Conservation (phyloP, 1,140 invertebrate species). For the Neomicropteryx cornuta region DNA sequence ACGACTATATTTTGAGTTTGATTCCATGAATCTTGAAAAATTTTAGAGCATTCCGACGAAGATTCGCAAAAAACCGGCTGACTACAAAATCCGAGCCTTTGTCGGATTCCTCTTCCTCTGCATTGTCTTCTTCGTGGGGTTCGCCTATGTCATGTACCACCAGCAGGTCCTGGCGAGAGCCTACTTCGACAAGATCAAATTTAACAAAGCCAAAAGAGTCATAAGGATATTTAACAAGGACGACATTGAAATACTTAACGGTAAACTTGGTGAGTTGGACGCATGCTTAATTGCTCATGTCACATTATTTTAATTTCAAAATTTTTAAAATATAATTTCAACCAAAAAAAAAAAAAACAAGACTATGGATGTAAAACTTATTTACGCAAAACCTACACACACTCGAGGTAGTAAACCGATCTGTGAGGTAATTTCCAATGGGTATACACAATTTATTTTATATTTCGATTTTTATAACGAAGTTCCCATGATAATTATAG, state of each 20-base stretch:
- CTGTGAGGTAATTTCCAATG: background rate
- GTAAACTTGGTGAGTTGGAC: conserved; percentile 52
- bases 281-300: background rate
- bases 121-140: conserved; percentile 68
- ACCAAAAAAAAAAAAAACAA: too few species aligned
- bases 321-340: conserved; percentile 1
- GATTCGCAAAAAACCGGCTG: conserved; percentile 51
- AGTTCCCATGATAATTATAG: too few species aligned
- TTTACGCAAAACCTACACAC: too few species aligned
- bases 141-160: conserved; percentile 73
- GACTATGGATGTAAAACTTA: too few species aligned
- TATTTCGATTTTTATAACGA: conserved; percentile 19
- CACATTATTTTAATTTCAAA: conserved; percentile 2
- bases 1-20: too few species aligned
- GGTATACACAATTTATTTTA: background rate
- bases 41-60: conserved; percentile 38
- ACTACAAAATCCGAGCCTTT: conserved; percentile 68
- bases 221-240: conserved; percentile 60
- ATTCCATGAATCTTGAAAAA: conserved; percentile 1
- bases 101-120: conserved; percentile 69
- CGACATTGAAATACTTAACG: conserved; percentile 59
- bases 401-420: background rate
- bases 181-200: conserved; percentile 74
- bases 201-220: conserved; percentile 67
- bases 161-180: conserved; percentile 68